phyloP scores from a whole-genome alignment of 2,113 vertebrate genomes.

The Lepus europaeus region DNA sequence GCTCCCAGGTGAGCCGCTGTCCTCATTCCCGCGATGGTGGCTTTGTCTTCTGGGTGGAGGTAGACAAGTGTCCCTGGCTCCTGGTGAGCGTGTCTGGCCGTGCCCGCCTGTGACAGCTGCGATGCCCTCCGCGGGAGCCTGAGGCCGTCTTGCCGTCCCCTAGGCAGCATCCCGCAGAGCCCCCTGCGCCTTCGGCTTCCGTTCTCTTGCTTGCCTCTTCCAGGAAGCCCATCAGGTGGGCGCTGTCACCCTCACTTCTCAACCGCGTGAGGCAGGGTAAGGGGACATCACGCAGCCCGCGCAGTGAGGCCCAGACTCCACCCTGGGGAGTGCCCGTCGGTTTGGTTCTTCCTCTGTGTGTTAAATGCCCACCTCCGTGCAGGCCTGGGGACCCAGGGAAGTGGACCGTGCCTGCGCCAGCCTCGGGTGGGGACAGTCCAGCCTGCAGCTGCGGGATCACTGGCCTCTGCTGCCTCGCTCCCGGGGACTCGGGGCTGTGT shows the following conservation, averaged over 20 bases:
- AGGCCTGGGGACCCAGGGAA: neutral
- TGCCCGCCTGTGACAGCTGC: neutral
- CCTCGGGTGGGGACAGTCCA: no score
- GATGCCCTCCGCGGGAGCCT: accelerated
- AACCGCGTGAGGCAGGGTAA: neutral
- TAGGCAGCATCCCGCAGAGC: neutral
- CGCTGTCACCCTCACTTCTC: neutral
- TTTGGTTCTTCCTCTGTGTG: neutral
- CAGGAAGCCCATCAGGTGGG: neutral
- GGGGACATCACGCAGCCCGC: neutral
- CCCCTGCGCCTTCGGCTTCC: no score
- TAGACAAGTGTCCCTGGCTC: neutral
- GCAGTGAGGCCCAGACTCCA: neutral
- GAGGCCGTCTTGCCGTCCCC: neutral
- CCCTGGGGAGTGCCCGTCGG: neutral
- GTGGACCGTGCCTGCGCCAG: no score
- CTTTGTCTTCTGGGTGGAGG: neutral
- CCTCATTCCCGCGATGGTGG: accelerated
- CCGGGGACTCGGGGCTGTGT: accelerated
- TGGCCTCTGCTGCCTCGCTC: neutral
- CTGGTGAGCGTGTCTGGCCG: neutral
- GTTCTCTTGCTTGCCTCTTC: neutral
- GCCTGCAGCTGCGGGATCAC: neutral
- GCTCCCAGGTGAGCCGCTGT: no score
- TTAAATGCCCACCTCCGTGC: neutral